Base-by-base conservation (phyloP, 2,888 invertebrate genomes). In the Harpagoxenus sublaevis region DNA sequence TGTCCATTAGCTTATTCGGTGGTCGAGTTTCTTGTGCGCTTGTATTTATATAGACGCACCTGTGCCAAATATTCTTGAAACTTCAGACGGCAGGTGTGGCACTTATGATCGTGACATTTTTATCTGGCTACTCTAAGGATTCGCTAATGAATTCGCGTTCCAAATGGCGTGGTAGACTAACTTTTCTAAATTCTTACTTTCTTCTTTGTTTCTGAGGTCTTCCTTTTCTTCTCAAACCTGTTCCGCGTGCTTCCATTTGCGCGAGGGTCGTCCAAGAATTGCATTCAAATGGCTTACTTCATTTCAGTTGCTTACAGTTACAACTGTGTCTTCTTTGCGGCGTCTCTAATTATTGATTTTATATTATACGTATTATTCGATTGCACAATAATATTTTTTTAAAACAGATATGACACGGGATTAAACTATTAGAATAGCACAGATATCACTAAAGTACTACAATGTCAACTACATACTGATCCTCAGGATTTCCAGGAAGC, bases 41-140 rank as follows among this genome's bases (percentile, higher is more conserved):
- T 78, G 35, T 78, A 68, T 68, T 70, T 35, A 70, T 70, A 60
- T 35, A 79, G 23, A 39, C 35, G 60, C 79, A 79, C 71, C 71
- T 79, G 79, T 71, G 45, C 48, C 9, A 79, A 71, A 62, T 70
- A 48, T 51, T 79, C 39, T 71, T 48, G 28, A 79, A 79, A 71
- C 60, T 48, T 60, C 0, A 35, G 35, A 35, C 79, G 71, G 48
- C 79, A 79, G 79, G 60, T 71, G 79, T 18, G 70, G 48, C 71
- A 79, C 48, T 79, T 70, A 18, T 48, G 31, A 68, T 48, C 35
- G n/a, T 2, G 71, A 51, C 60, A 39, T 79, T 71, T 60, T 79
- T 45, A 39, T 60, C 31, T 39, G 39, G 35, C 15, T 57, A 39
- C 28, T 79, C 12, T 79, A 79, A 18, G 60, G 79, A 62, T 62